These are phyloP conservation scores for Doryteuthis pealeii DNA, from an alignment of 1,140 invertebrate species.

Conservation along the genomic window DNA sequence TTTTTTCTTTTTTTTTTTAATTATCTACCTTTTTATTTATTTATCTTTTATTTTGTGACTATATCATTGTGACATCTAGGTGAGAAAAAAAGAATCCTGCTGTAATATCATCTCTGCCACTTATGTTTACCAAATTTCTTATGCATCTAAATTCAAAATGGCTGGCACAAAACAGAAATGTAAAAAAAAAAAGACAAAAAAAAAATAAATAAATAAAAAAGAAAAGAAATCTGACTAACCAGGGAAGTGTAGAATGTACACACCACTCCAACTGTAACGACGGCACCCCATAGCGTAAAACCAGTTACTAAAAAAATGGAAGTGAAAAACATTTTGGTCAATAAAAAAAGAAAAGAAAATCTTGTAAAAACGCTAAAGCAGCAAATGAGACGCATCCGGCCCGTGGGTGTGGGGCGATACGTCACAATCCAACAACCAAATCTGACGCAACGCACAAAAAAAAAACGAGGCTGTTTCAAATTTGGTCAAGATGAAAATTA, in stretches of 20 bases:
- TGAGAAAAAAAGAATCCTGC: too few relatives aligned
- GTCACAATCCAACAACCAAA: background rate
- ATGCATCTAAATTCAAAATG: too few relatives aligned
- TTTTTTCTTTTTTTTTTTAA: too few relatives aligned
- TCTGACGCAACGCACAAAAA: background rate
- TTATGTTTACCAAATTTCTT: too few relatives aligned
- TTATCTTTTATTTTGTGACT: too few relatives aligned
- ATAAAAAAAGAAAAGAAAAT: background rate
- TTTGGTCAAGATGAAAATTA: background rate
- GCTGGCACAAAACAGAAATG: too few relatives aligned
- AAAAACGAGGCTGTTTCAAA: background rate
- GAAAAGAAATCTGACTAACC: constrained; percentile 64
- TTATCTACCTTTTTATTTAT: too few relatives aligned
- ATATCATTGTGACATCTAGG: too few relatives aligned
- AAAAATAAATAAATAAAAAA: background rate
- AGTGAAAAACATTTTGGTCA: background rate
- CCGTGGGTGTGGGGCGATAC: background rate
- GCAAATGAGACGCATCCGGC: background rate
- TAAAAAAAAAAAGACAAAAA: too few relatives aligned
- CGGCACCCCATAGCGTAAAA: constrained; percentile 72
- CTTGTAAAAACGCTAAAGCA: background rate
- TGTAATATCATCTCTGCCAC: too few relatives aligned
- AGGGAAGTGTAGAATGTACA: constrained; percentile 84
- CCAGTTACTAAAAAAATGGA: constrained; percentile 69
- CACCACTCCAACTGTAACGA: constrained; percentile 77